phyloP scores from a whole-genome alignment of 2,113 vertebrate species.

The Anhinga rufa region DNA sequence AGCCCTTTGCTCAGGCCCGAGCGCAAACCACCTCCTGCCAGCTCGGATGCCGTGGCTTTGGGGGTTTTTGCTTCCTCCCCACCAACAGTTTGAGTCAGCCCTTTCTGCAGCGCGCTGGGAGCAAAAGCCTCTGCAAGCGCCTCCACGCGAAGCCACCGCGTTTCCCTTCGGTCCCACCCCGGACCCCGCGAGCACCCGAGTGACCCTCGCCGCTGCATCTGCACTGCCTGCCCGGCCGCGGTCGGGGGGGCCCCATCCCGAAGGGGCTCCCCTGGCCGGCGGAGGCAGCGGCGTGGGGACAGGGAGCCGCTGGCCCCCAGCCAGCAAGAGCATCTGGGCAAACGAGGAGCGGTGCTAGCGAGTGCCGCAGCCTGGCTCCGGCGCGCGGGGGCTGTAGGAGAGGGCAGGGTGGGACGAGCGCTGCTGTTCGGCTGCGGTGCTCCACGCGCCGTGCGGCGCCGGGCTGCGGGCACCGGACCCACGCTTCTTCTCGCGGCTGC shows the following conservation, averaged over 20 bases:
- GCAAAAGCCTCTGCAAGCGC: neutral
- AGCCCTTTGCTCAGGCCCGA: neutral
- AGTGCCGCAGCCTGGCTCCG: neutral
- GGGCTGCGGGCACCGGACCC: neutral
- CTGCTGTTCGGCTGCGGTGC: neutral
- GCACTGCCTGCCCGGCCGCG: accelerated
- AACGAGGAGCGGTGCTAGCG: neutral
- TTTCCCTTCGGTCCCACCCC: neutral
- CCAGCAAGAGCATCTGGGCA: neutral
- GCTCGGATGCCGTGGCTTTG: neutral
- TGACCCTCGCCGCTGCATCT: accelerated
- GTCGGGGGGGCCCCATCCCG: accelerated
- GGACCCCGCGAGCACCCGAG: accelerated
- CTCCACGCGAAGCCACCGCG: accelerated
- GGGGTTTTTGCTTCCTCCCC: conserved; percentile 10
- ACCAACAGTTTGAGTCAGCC: neutral
- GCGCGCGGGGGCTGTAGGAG: accelerated
- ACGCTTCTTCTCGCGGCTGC: neutral
- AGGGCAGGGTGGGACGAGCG: neutral
- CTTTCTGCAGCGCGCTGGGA: neutral
- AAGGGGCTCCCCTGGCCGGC: accelerated
- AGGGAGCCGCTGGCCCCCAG: neutral
- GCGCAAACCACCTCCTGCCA: conserved; percentile 18
- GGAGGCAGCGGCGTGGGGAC: neutral
- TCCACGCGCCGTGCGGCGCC: accelerated